Conservation (phyloP, 2,113 vertebrate species). For the Lophotis ruficrista region DNA sequence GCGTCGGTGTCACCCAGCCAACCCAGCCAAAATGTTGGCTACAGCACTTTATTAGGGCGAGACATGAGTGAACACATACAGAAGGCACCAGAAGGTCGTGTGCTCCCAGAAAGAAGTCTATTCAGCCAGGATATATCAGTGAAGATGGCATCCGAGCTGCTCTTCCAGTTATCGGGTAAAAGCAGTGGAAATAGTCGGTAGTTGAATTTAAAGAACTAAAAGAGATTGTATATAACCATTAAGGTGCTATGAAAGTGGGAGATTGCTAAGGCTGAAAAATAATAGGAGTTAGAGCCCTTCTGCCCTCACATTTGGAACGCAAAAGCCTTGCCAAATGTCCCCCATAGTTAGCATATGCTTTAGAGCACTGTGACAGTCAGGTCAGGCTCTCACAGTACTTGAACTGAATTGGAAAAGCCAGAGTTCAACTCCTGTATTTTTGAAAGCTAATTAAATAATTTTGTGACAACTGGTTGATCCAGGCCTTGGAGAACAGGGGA, state of each 20-base stretch:
- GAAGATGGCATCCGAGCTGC: conserved; percentile 98
- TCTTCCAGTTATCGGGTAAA: conserved; percentile 96
- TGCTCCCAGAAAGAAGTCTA: conserved; percentile 90
- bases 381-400: conserved; percentile 25
- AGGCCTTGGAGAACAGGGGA: not conserved
- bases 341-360: conserved; percentile 19
- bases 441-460: conserved; percentile 71
- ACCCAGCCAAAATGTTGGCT: conserved; percentile 82
- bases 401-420: conserved; percentile 30
- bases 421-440: conserved; percentile 62
- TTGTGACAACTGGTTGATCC: conserved; percentile 49
- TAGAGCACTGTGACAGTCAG: not conserved
- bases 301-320: not conserved
- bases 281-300: not conserved
- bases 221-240: not conserved
- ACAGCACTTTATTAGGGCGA: conserved; percentile 91
- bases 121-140: conserved; percentile 99
- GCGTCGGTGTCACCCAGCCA: conserved; percentile 80
- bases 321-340: not conserved
- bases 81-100: conserved; percentile 85
- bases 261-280: not conserved
- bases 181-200: not conserved
- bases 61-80: conserved; percentile 87
- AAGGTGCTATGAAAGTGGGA: not conserved
- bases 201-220: not conserved